phyloP scores from a whole-genome alignment of 2,888 invertebrate species.

The Candidula unifasciata region DNA sequence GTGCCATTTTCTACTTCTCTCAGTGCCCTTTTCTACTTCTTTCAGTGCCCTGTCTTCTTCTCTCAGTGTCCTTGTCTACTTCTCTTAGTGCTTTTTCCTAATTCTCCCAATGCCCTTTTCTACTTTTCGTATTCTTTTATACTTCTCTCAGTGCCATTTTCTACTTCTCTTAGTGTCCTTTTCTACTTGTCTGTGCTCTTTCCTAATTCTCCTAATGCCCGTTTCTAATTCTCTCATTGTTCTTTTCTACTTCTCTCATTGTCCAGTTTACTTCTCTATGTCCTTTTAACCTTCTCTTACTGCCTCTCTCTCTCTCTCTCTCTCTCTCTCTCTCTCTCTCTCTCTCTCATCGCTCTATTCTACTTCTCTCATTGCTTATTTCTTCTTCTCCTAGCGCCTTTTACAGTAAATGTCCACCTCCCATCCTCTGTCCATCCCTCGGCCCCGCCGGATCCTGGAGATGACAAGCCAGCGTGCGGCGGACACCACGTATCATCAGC shows the following conservation, averaged over 20 bases:
- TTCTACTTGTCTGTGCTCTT: neutral
- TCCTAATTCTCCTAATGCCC: neutral
- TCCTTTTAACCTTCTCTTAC: neutral
- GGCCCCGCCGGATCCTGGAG: neutral
- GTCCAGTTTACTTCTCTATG: neutral
- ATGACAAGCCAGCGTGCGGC: constrained; percentile 7
- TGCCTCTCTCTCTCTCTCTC: neutral
- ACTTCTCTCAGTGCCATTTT: neutral
- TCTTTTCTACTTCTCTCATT: neutral
- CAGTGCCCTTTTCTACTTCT: neutral
- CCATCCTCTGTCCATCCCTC: too few relatives aligned
- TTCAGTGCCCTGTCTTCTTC: neutral
- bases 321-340: too few relatives aligned
- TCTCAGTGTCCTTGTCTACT: neutral
- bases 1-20: neutral
- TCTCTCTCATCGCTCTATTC: neutral
- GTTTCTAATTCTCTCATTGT: neutral
- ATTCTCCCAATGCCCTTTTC: neutral
- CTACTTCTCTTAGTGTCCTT: neutral
- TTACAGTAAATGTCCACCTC: neutral
- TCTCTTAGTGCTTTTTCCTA: neutral
- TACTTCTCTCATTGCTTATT: neutral
- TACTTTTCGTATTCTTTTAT: too few relatives aligned
- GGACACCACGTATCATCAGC: constrained; percentile 23
- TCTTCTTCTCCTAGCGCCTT: too few relatives aligned